A percentile compares a stretch with the other conserved stretches of the same genome.
Conservation (phyloP, 2,888 invertebrate genomes). For the Drosophila buzzatii region DNA sequence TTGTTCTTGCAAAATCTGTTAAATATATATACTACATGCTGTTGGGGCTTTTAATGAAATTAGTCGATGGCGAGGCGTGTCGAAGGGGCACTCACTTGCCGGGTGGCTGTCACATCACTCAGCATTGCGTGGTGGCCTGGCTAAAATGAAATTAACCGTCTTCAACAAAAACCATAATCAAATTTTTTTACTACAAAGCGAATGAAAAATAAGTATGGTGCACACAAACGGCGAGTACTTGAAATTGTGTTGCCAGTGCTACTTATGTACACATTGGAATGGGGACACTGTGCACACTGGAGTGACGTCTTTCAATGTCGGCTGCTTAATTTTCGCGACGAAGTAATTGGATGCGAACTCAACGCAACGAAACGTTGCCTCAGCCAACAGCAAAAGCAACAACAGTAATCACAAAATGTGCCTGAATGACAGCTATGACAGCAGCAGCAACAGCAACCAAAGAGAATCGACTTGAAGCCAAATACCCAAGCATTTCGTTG, state of each 20-base stretch:
- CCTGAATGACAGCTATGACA: slow-evolving; percentile 49
- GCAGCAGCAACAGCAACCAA: slow-evolving; percentile 17
- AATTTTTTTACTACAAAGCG: slow-evolving; percentile 68
- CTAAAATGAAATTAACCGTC: slow-evolving; percentile 75
- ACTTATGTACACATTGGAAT: slow-evolving; percentile 1
- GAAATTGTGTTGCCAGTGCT: slow-evolving; percentile 4
- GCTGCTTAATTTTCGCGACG: slow-evolving; percentile 71
- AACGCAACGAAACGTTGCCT: slow-evolving; percentile 35
- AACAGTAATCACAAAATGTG: slow-evolving; percentile 33
- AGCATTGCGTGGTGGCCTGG: slow-evolving; percentile 62
- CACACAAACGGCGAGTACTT: slow-evolving; percentile 28
- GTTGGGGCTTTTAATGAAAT: slow-evolving; percentile 66
- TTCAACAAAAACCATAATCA: slow-evolving; percentile 78
- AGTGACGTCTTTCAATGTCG: slow-evolving; percentile 54
- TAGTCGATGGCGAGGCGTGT: slow-evolving; percentile 44
- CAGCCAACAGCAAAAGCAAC: slow-evolving; percentile 17
- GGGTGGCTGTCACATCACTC: slow-evolving; percentile 69
- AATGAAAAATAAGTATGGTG: slow-evolving; percentile 57
- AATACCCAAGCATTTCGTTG: slow-evolving; percentile 53
- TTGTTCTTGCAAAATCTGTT: slow-evolving; percentile 63
- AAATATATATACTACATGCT: slow-evolving; percentile 39
- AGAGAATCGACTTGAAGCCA: slow-evolving; percentile 23
- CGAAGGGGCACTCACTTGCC: background rate
- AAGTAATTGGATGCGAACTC: slow-evolving; percentile 72
- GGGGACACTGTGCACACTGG: slow-evolving; percentile 37